phyloP scores from a whole-genome alignment of 2,113 vertebrate genomes.

The Antechinus stuartii region DNA sequence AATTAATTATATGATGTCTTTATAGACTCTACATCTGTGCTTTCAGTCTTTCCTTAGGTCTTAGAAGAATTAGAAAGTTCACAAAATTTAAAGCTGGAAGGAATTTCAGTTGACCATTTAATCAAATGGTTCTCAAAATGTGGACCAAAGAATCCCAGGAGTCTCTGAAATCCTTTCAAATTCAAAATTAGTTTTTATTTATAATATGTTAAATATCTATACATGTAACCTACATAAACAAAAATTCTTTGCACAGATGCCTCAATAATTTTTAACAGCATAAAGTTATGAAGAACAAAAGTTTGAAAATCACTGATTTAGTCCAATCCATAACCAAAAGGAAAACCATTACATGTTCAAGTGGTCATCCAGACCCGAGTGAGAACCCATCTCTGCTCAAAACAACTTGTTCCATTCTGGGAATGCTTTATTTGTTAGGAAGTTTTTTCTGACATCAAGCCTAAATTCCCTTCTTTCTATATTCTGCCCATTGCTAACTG shows the following conservation, averaged over 20 bases:
- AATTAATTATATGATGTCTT: not conserved
- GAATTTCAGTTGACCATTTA: not conserved
- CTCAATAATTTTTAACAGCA: too few relatives aligned
- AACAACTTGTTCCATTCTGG: not conserved
- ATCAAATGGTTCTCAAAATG: not conserved
- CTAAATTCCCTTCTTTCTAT: not conserved
- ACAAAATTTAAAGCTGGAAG: not conserved
- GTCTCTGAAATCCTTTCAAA: too few relatives aligned
- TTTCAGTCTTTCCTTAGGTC: not conserved
- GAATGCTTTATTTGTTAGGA: not conserved
- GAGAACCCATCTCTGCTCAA: not conserved
- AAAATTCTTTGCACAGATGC: too few relatives aligned
- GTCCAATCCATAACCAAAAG: not conserved
- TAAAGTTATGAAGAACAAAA: too few relatives aligned
- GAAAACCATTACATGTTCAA: not conserved
- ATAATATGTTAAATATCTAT: too few relatives aligned
- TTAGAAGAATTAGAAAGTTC: not conserved
- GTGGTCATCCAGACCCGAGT: not conserved
- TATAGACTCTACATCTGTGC: not conserved
- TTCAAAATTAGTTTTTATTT: too few relatives aligned
- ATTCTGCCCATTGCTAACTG: not conserved
- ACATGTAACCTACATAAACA: too few relatives aligned
- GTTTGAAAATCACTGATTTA: too few relatives aligned
- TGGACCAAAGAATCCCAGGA: too few relatives aligned
- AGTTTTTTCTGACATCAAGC: not conserved